These are phyloP conservation scores for Gymnopithys bicolor DNA, from an alignment of 2,797 vertebrate species.

Conservation along the genomic window DNA sequence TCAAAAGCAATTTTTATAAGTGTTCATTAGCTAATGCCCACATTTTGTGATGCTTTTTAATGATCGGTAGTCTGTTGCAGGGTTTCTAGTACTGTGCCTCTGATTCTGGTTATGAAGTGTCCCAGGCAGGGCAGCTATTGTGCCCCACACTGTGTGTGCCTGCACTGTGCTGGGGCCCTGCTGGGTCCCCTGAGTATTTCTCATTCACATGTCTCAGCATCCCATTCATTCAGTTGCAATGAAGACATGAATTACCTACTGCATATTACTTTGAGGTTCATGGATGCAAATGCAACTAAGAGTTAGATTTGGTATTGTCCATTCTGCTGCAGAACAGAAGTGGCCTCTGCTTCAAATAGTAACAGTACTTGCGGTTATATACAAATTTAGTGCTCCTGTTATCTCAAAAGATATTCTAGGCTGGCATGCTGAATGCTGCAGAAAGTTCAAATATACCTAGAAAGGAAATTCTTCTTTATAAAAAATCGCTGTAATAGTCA, in stretches of 20 bases:
- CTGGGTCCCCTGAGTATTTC: not conserved
- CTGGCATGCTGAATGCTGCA: not conserved
- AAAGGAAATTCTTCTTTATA: conserved; percentile 47
- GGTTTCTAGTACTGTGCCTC: not conserved
- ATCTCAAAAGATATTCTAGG: not conserved
- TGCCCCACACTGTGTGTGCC: not conserved
- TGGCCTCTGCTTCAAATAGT: not conserved
- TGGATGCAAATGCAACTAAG: not conserved
- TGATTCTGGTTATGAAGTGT: not conserved
- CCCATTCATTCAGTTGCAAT: not conserved
- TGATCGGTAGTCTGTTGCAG: not conserved
- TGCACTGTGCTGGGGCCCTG: not conserved
- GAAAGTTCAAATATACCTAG: conserved; percentile 34
- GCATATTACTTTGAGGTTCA: not conserved
- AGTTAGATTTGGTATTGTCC: not conserved
- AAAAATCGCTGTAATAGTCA: conserved; percentile 40
- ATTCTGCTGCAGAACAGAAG: not conserved
- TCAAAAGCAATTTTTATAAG: not conserved
- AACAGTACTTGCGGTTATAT: not conserved
- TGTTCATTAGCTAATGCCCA: not conserved
- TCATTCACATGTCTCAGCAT: not conserved
- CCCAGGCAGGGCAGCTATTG: not conserved
- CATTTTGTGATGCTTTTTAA: not conserved
- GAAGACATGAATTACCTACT: not conserved
- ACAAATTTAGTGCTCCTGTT: not conserved